These are phyloP conservation scores for Dinoponera quadriceps DNA, from an alignment of 1,140 invertebrate genomes.

Conservation along the genomic window DNA sequence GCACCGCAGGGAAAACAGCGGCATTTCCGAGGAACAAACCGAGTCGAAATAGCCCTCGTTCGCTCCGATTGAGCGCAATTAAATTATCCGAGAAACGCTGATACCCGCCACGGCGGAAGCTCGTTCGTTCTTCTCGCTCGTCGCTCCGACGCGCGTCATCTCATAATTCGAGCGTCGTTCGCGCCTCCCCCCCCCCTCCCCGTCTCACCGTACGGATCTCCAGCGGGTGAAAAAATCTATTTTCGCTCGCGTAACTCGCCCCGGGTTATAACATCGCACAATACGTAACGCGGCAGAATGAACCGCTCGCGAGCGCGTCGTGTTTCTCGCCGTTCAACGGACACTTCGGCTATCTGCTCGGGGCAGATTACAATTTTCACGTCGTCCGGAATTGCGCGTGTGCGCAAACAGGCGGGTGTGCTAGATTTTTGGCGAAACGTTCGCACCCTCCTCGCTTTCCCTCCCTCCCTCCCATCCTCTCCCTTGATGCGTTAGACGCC, in stretches of 20 bases:
- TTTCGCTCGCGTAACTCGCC: slow-evolving; percentile 42
- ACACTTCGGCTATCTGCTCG: slow-evolving; percentile 19
- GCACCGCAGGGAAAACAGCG: too few species aligned
- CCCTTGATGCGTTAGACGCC: neutral
- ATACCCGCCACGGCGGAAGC: neutral
- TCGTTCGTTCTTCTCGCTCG: neutral
- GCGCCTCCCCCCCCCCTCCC: too few species aligned
- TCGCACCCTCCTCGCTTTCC: neutral
- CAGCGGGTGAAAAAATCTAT: slow-evolving; percentile 52
- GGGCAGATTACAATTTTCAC: slow-evolving; percentile 63
- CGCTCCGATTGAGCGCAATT: neutral
- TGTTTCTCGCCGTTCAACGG: slow-evolving; percentile 37
- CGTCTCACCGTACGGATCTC: neutral
- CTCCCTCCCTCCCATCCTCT: neutral
- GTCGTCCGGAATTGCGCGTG: neutral
- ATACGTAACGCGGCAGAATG: neutral
- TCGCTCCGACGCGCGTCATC: neutral
- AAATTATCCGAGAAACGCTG: neutral
- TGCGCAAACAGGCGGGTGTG: slow-evolving; percentile 12
- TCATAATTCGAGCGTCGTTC: neutral
- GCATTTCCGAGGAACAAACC: neutral
- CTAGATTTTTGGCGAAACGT: neutral
- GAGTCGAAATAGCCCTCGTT: neutral
- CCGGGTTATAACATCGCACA: slow-evolving; percentile 34
- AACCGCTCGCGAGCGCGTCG: neutral